These are phyloP conservation scores for Eurystomus glaucurus DNA, from an alignment of 2,797 vertebrate genomes.

Conservation along the genomic window DNA sequence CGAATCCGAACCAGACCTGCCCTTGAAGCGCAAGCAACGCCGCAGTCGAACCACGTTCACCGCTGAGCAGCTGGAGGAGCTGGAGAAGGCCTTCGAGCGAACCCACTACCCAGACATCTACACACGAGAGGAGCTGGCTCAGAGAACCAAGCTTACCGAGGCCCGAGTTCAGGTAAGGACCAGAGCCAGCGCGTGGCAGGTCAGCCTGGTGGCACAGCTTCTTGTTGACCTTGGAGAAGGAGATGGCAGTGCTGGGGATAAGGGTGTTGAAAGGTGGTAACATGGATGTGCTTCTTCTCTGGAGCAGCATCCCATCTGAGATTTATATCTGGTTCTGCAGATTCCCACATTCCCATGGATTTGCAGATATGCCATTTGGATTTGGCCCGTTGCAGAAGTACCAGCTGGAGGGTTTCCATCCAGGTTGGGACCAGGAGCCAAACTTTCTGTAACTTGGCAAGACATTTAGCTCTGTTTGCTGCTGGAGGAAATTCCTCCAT, in stretches of 20 bases:
- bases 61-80: conserved; percentile 97
- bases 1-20: conserved; percentile 96
- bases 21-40: conserved; percentile 96
- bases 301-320: background rate
- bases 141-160: conserved; percentile 98
- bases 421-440: background rate
- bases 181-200: fast-evolving
- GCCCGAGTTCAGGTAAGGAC: conserved; percentile 94
- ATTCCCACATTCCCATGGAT: background rate
- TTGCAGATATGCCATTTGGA: background rate
- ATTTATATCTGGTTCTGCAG: background rate
- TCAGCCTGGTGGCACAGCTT: background rate
- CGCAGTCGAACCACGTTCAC: conserved; percentile 99
- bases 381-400: background rate
- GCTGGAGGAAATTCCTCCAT: background rate
- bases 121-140: conserved; percentile 96
- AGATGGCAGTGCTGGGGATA: background rate
- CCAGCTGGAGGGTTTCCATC: conserved; percentile 22
- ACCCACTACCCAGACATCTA: conserved; percentile 99
- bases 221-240: background rate
- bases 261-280: background rate
- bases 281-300: background rate
- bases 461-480: background rate
- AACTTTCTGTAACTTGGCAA: background rate
- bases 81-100: conserved; percentile 98